Conservation (phyloP, 1,140 invertebrate genomes). For the Hyposmocoma kahamanoa region DNA sequence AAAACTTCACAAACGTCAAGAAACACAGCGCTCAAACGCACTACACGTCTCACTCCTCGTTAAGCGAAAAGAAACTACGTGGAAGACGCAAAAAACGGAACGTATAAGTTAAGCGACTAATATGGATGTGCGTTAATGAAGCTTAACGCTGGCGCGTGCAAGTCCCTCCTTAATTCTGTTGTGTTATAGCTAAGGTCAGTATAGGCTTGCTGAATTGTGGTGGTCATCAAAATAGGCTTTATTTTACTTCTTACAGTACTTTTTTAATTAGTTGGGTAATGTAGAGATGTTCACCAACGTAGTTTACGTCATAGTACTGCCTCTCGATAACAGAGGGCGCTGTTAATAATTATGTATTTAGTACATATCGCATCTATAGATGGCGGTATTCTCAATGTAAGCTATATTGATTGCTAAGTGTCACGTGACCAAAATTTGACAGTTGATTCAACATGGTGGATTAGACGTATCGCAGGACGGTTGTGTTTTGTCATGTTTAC, state of each 20-base stretch:
- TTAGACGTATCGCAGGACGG: conserved; percentile 44
- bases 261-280: too few relatives aligned
- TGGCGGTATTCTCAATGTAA: conserved; percentile 21
- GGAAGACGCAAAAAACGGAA: conserved; percentile 59
- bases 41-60: conserved; percentile 65
- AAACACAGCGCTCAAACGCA: conserved; percentile 64
- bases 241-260: too few relatives aligned
- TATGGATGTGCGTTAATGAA: too few relatives aligned
- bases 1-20: conserved; percentile 70
- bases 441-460: conserved; percentile 60
- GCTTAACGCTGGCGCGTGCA: too few relatives aligned
- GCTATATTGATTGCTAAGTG: conserved; percentile 54
- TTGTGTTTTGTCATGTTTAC: conserved; percentile 69
- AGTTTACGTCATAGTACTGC: conserved; percentile 18
- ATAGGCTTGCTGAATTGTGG: not conserved
- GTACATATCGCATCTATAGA: conserved; percentile 5
- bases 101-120: conserved; percentile 21
- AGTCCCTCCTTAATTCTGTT: too few relatives aligned
- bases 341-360: conserved; percentile 2
- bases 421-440: conserved; percentile 72
- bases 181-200: conserved; percentile 16
- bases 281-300: not conserved
- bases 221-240: not conserved
- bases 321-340: conserved; percentile 19
- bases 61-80: conserved; percentile 69